Evolutionary conservation across 1,140 invertebrate genomes (phyloP).

Genomic region (Atta texana): DNA sequence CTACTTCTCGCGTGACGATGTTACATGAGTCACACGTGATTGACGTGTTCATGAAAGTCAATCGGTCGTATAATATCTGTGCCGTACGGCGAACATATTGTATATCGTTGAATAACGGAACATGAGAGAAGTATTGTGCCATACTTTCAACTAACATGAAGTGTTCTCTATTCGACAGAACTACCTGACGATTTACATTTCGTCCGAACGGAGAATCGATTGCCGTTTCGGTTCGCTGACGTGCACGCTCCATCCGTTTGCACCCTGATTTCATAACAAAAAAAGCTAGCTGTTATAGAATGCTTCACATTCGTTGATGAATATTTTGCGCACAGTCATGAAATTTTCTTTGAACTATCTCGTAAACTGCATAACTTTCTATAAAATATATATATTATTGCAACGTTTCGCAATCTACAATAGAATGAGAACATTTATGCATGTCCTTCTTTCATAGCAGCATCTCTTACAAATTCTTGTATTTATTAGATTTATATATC

Average conservation of each 20-base stretch:
- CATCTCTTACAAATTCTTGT: not conserved
- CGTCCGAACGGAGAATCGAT: constrained; percentile 50
- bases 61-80: constrained; percentile 40
- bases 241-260: constrained; percentile 32
- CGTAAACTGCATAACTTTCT: constrained; percentile 18
- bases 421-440: not conserved
- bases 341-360: constrained; percentile 23
- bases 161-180: constrained; percentile 22
- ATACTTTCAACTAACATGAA: constrained; percentile 41
- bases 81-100: constrained; percentile 41
- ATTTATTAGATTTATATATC: not conserved
- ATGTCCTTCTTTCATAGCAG: not conserved
- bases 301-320: constrained; percentile 16
- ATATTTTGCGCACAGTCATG: not conserved
- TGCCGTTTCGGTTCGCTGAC: constrained; percentile 52
- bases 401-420: not conserved
- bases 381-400: not conserved
- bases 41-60: constrained; percentile 62
- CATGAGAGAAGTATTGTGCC: constrained; percentile 37
- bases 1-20: not conserved
- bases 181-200: constrained; percentile 48
- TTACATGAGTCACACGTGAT: constrained; percentile 56
- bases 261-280: constrained; percentile 43
- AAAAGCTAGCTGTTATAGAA: constrained; percentile 12
- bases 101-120: constrained; percentile 58